Percentiles rank a stretch among this genome's conserved stretches.
These are phyloP conservation scores for Aradophagus sp. DNA, from an alignment of 1,140 invertebrate species.

Conservation along the genomic window DNA sequence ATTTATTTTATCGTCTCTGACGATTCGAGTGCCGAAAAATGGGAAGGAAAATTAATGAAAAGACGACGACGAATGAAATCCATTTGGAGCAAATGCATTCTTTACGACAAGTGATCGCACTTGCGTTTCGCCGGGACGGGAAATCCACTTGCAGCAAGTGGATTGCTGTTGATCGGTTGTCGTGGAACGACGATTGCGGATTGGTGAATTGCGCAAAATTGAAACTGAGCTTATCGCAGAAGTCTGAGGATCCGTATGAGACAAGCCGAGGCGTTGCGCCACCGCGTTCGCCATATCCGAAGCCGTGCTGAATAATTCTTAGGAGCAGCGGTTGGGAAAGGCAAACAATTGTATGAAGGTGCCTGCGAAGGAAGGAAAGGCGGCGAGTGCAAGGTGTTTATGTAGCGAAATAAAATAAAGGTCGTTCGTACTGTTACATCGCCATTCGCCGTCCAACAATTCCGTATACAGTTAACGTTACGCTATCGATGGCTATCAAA, in stretches of 20 bases:
- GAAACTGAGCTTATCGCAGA: constrained; percentile 36
- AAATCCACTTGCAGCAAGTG: background rate
- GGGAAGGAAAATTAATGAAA: too few relatives aligned
- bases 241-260: constrained; percentile 61
- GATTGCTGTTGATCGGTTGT: background rate
- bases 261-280: constrained; percentile 64
- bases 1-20: too few relatives aligned
- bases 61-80: too few relatives aligned
- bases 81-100: too few relatives aligned
- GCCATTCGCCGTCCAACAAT: constrained; percentile 55
- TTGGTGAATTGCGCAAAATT: constrained; percentile 21
- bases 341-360: constrained; percentile 65
- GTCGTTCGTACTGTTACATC: constrained; percentile 54
- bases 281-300: constrained; percentile 63
- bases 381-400: constrained; percentile 62
- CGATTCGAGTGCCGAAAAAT: too few relatives aligned
- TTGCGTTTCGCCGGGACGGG: too few relatives aligned
- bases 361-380: constrained; percentile 54
- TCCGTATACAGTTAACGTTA: constrained; percentile 58
- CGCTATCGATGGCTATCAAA: constrained; percentile 66
- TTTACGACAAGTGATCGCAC: too few relatives aligned
- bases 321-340: constrained; percentile 67
- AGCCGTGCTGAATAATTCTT: constrained; percentile 65
- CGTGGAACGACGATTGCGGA: too few relatives aligned
- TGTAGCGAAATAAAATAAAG: constrained; percentile 65